Percentiles rank a stretch among this genome's conserved stretches.
Conservation (phyloP, 1,140 invertebrate genomes). For the Ptiloglossa arizonensis region DNA sequence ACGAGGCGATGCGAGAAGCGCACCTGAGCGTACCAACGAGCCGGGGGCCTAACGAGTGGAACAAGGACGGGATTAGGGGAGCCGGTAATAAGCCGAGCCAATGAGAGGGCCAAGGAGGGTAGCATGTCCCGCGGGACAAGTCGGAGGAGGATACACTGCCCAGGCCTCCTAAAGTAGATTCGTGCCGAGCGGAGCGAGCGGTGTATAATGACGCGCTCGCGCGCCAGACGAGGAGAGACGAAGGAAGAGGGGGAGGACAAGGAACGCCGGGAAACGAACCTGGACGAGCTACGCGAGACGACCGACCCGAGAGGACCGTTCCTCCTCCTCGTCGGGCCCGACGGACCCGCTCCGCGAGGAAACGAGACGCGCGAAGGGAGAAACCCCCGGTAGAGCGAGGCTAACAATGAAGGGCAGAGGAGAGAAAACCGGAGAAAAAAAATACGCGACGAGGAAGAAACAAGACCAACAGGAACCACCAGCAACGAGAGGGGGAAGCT, state of each 20-base stretch:
- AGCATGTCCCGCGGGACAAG: conserved; percentile 44
- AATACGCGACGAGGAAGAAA: conserved; percentile 66
- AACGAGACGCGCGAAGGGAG: conserved; percentile 33
- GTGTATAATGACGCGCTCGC: conserved; percentile 77
- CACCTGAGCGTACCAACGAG: conserved; percentile 76
- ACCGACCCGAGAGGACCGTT: conserved; percentile 7
- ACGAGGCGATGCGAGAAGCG: conserved; percentile 68
- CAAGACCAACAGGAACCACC: conserved; percentile 61
- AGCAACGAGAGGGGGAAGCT: conserved; percentile 69
- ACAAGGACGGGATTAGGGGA: conserved; percentile 76
- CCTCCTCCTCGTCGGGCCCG: conserved; percentile 16
- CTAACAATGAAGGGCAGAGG: conserved; percentile 64
- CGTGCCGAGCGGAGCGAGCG: conserved; percentile 70
- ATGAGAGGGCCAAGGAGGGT: conserved; percentile 60
- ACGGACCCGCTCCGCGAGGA: conserved; percentile 5
- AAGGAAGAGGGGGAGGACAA: conserved; percentile 21
- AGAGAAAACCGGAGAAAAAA: conserved; percentile 64
- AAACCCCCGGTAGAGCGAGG: conserved; percentile 50
- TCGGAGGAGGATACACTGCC: conserved; percentile 60
- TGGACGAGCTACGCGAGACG: conserved; percentile 10
- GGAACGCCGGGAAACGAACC: conserved; percentile 40
- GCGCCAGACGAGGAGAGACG: conserved; percentile 58
- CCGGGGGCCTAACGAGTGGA: conserved; percentile 70
- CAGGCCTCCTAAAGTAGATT: conserved; percentile 77
- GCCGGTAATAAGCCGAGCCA: conserved; percentile 74